Evolutionary conservation across 1,140 invertebrate genomes (phyloP).

Genomic region (Lucilia cuprina): DNA sequence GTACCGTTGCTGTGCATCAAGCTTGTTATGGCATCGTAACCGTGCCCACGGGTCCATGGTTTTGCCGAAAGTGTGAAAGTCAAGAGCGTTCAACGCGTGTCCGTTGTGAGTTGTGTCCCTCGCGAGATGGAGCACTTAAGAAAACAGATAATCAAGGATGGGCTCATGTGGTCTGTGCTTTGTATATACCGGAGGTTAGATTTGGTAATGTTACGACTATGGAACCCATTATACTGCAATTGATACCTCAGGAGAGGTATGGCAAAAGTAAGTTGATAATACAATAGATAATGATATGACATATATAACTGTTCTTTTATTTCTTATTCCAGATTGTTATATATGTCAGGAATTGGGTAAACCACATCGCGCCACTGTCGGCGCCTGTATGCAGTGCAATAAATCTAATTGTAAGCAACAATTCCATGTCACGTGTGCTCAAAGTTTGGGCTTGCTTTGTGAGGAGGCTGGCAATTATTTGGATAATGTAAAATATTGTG

Average conservation of each 20-base stretch:
- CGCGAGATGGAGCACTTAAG: conserved; percentile 94
- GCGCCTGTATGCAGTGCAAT: conserved; percentile 99
- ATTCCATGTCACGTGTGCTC: conserved; percentile 98
- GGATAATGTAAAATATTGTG: conserved; percentile 97
- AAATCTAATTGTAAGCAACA: conserved; percentile 91
- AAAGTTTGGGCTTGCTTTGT: conserved; percentile 91
- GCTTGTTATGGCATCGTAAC: conserved; percentile 98
- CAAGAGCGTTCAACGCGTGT: conserved; percentile 89
- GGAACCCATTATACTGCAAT: conserved; percentile 93
- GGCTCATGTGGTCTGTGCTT: conserved; percentile 97
- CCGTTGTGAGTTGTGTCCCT: conserved; percentile 94
- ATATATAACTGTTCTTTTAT: too few species aligned
- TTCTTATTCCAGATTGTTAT: conserved; percentile 88
- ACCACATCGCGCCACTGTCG: conserved; percentile 78
- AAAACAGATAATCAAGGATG: conserved; percentile 91
- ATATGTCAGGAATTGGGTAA: conserved; percentile 92
- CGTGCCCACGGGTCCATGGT: conserved; percentile 97
- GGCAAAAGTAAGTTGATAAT: conserved; percentile 73
- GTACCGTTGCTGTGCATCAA: conserved; percentile 98
- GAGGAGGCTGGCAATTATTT: conserved; percentile 95
- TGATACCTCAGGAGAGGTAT: conserved; percentile 89
- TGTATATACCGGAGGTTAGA: conserved; percentile 96
- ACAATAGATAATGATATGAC: too few species aligned
- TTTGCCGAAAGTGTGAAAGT: conserved; percentile 96
- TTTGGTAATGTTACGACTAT: conserved; percentile 98